Percentiles rank a stretch among this genome's conserved stretches.
These are phyloP conservation scores for Melipona bicolor DNA, from an alignment of 2,888 invertebrate species.

Conservation along the genomic window DNA sequence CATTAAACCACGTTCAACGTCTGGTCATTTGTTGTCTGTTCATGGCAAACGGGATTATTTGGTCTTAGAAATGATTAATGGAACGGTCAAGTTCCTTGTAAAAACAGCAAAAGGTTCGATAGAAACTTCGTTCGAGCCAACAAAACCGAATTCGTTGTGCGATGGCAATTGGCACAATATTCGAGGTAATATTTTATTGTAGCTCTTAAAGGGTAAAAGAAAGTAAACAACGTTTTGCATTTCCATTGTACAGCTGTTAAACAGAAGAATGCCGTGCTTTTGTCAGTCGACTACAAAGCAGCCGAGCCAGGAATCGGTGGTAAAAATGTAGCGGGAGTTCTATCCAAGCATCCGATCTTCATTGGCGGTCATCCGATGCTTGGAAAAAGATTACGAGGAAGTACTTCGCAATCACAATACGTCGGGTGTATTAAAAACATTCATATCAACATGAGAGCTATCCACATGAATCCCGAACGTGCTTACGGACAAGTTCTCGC, in stretches of 20 bases:
- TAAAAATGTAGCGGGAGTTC: constrained; percentile 88
- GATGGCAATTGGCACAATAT: constrained; percentile 98
- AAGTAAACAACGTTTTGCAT: constrained; percentile 1
- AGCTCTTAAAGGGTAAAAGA: background rate
- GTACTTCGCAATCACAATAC: constrained; percentile 89
- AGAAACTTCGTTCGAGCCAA: constrained; percentile 89
- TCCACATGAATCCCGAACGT: constrained; percentile 86
- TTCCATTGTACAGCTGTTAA: constrained; percentile 88
- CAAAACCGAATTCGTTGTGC: constrained; percentile 90
- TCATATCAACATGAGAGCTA: constrained; percentile 86
- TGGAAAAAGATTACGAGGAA: constrained; percentile 86
- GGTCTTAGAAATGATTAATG: constrained; percentile 94
- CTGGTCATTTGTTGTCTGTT: constrained; percentile 94
- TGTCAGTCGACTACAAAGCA: constrained; percentile 93
- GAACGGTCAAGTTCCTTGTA: constrained; percentile 92
- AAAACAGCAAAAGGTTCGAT: constrained; percentile 92
- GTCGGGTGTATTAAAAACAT: constrained; percentile 93
- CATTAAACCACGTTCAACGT: constrained; percentile 93
- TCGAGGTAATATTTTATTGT: constrained; percentile 86
- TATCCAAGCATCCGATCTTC: constrained; percentile 94
- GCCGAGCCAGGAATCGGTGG: constrained; percentile 87
- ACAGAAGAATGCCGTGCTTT: constrained; percentile 94
- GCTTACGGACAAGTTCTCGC: constrained; percentile 90
- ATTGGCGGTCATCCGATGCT: constrained; percentile 93
- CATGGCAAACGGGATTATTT: constrained; percentile 93